A percentile compares a stretch with the other conserved stretches of the same genome.
phyloP scores from a whole-genome alignment of 2,888 invertebrate genomes.

The Arge pagana region DNA sequence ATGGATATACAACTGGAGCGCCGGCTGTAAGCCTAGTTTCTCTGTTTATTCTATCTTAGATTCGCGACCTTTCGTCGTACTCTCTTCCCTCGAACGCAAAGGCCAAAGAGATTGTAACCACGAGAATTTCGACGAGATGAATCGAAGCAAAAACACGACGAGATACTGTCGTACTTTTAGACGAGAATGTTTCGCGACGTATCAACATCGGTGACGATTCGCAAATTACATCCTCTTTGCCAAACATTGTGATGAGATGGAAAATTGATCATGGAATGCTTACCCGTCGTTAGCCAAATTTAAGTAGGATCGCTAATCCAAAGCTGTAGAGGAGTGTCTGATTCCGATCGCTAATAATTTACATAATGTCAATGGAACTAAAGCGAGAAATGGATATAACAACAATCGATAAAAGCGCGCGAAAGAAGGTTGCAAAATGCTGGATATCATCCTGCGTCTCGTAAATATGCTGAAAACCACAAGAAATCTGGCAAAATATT shows the following conservation, averaged over 20 bases:
- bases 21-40: constrained; percentile 35
- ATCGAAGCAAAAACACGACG: no score
- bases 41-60: constrained; percentile 31
- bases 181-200: no score
- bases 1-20: constrained; percentile 32
- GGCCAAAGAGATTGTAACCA: constrained; percentile 15
- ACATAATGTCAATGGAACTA: not conserved
- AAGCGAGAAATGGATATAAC: constrained; percentile 14
- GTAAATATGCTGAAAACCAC: constrained; percentile 50
- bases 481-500: constrained; percentile 36
- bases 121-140: no score
- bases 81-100: constrained; percentile 9
- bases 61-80: constrained; percentile 30
- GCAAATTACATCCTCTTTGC: constrained; percentile 41
- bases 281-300: constrained; percentile 46
- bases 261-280: constrained; percentile 37
- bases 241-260: constrained; percentile 32
- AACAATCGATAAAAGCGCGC: constrained; percentile 40
- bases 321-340: constrained; percentile 38
- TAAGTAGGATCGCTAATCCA: constrained; percentile 35
- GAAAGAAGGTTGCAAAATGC: constrained; percentile 32
- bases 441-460: constrained; percentile 46
- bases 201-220: no score
- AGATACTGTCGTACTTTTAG: no score
- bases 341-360: constrained; percentile 9